Evolutionary conservation across 2,888 invertebrate species (phyloP), one percentile per base, ranked within the genome.

Genomic region (Tipula unca): DNA sequence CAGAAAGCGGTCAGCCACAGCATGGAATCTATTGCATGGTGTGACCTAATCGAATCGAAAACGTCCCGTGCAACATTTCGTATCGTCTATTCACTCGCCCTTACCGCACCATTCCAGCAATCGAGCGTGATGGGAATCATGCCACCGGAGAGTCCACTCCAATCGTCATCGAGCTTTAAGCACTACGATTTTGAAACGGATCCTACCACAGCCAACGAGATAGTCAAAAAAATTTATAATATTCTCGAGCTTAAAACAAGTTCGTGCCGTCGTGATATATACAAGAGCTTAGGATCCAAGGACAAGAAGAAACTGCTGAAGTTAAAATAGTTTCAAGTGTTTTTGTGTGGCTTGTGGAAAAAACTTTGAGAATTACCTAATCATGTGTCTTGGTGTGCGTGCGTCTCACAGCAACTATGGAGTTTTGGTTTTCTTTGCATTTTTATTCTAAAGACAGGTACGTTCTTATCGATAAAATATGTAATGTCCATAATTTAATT

Each of bases 111-210:
- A 69, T 69, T 69, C 69, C 69, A 69, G 25, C 86, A 82, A 36
- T 13, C 32, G 35, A 35, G 0, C 35, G 5, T 14, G 6, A 29
- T 85, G 82, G 17, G 25, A 13, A 69, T 25, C 10, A 69, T 69
- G 1, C 4, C 85, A 84, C 84, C 86, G 42, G 48, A 35, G 85
- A 86, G 86, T 85, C 86, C 86, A 5, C 86, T 86, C 8, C 86
- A 86, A 86, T 87, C 85, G 85, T 87, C 86, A 29, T 90, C 92
- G 5, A 94, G 94, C 85, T 97, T 96, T 90, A 97, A 97, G 89
- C 94, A 95, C 89, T 96, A 96, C 88, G 96, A 96, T 89, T 98
- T 98, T 89, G 98, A 98, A 91, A 94, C 95, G 2, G 96, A 97
- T 87, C 92, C 93, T 84, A 92, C 92, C 3, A 93, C 93, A 0